phyloP scores from a whole-genome alignment of 2,113 vertebrate species.

The cattle (Bos taurus) region DNA sequence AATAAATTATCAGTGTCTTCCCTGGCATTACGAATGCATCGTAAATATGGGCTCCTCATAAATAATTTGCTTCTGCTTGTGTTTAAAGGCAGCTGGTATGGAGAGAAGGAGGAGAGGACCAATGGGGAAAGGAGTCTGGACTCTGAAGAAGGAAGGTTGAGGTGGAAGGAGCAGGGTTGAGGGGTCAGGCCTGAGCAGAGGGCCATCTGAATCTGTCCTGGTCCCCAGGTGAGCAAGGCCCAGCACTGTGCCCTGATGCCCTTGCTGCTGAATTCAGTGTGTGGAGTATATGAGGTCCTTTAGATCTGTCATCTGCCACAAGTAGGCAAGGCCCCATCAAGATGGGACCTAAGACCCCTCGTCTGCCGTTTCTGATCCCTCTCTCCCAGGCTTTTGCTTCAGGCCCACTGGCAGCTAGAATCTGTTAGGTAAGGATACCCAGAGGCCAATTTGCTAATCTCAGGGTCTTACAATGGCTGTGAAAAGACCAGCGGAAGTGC shows the following conservation, averaged over 20 bases:
- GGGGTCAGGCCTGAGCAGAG: background rate
- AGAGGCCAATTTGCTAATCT: background rate
- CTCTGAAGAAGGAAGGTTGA: background rate
- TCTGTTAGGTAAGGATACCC: background rate
- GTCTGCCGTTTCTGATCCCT: background rate
- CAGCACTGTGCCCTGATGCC: no score
- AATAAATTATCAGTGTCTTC: constrained; percentile 85
- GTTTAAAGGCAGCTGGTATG: constrained; percentile 66
- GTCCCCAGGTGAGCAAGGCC: background rate
- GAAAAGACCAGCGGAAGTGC: background rate
- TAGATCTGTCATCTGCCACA: background rate
- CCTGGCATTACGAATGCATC: constrained; percentile 79
- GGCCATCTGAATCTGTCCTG: background rate
- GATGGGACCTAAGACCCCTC: background rate
- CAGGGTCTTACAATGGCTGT: background rate
- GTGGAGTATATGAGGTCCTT: background rate
- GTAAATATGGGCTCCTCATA: constrained; percentile 81
- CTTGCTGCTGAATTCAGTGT: background rate
- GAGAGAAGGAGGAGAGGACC: background rate
- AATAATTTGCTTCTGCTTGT: constrained; percentile 79
- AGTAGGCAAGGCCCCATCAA: background rate
- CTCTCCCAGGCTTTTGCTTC: background rate
- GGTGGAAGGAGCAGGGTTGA: background rate
- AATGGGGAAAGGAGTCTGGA: background rate
- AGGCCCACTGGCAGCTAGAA: background rate